These are phyloP conservation scores for Schizopygopsis malacanthus DNA, from an alignment of 2,797 vertebrate species.

Conservation along the genomic window DNA sequence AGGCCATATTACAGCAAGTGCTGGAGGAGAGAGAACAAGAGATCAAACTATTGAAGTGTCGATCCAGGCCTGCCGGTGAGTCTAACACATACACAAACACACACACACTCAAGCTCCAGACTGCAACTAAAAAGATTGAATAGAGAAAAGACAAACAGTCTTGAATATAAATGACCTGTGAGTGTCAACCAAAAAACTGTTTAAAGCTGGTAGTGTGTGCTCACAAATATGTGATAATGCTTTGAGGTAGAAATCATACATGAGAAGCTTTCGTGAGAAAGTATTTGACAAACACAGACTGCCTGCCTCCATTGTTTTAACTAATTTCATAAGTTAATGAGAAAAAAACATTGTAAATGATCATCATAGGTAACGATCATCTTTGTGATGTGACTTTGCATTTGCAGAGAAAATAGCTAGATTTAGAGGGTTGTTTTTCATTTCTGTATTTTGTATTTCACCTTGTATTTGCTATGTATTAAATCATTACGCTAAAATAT, in stretches of 20 bases:
- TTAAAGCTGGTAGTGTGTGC: background rate
- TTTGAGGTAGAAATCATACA: background rate
- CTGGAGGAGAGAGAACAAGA: slow-evolving; percentile 94
- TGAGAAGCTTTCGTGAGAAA: background rate
- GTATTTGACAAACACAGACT: background rate
- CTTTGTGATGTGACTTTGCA: background rate
- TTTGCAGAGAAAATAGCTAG: background rate
- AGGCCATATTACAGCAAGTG: slow-evolving; percentile 90
- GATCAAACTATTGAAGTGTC: slow-evolving; percentile 88
- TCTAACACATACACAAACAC: slow-evolving; percentile 6
- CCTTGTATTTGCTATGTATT: background rate
- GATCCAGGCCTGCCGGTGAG: slow-evolving; percentile 86
- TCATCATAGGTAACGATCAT: background rate
- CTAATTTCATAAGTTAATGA: background rate
- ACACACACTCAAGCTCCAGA: background rate
- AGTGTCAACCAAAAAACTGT: background rate
- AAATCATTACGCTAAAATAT: background rate
- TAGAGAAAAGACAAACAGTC: background rate
- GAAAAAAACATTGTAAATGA: background rate
- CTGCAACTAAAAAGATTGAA: background rate
- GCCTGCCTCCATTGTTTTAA: background rate
- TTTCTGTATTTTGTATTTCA: background rate
- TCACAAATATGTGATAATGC: background rate
- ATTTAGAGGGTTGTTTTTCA: background rate
- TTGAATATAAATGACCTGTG: background rate